phyloP scores from a whole-genome alignment of 2,113 vertebrate species.

The Oenanthe oenanthe region DNA sequence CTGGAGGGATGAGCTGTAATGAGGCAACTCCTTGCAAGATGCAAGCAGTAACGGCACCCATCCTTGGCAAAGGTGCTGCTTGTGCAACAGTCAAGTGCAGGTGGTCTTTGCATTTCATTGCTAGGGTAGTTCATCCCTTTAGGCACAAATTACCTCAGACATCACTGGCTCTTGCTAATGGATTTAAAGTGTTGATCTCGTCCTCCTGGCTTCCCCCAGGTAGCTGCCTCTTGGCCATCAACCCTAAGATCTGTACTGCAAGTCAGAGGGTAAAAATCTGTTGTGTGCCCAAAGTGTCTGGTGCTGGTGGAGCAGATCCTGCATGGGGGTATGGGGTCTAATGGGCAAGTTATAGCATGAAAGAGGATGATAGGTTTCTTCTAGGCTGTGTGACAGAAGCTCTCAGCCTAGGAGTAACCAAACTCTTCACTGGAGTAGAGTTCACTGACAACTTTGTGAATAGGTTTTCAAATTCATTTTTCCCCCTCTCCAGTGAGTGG shows the following conservation, averaged over 20 bases:
- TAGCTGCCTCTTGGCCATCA: background rate
- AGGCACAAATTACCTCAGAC: background rate
- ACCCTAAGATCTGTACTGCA: background rate
- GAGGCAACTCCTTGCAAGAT: background rate
- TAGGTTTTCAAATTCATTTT: background rate
- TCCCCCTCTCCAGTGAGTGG: background rate
- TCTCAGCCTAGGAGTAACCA: background rate
- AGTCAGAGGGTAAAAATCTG: background rate
- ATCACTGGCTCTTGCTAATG: background rate
- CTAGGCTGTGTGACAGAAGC: background rate
- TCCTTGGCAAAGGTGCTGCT: background rate
- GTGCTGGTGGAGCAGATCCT: background rate
- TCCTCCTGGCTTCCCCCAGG: background rate
- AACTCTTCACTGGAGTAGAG: background rate
- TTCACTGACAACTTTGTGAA: background rate
- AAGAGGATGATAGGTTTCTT: background rate
- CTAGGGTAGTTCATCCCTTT: background rate
- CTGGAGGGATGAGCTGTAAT: background rate
- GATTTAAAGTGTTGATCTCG: background rate
- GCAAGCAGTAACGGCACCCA: background rate
- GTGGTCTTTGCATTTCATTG: background rate
- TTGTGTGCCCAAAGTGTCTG: background rate
- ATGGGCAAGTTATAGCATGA: background rate
- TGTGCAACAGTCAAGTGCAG: background rate
- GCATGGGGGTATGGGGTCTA: rapidly evolving